These are phyloP conservation scores for Melieria picta DNA, from an alignment of 2,888 invertebrate species.

Conservation along the genomic window DNA sequence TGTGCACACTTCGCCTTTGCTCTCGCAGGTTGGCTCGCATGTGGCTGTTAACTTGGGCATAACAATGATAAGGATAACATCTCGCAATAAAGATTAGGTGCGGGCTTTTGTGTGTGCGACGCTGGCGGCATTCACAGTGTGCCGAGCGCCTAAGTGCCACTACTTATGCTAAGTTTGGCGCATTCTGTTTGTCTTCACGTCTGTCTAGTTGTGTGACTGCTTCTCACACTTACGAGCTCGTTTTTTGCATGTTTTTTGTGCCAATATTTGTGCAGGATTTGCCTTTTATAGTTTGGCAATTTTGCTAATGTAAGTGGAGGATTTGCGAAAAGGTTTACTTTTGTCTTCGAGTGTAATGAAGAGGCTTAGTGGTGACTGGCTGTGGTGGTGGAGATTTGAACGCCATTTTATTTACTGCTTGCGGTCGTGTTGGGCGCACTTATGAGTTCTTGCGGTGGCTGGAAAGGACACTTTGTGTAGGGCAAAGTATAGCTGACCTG, in stretches of 20 bases:
- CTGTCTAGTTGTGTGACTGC: neutral
- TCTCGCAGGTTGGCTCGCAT: too few species aligned
- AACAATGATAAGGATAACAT: neutral
- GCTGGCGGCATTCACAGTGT: neutral
- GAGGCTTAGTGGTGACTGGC: too few species aligned
- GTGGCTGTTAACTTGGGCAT: neutral
- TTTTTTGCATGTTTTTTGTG: neutral
- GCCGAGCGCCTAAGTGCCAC: too few species aligned
- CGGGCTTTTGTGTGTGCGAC: neutral
- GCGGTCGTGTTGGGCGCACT: too few species aligned
- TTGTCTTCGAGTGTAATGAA: too few species aligned
- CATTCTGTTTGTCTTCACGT: neutral
- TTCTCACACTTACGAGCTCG: neutral
- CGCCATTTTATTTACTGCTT: too few species aligned
- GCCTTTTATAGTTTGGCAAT: conserved; percentile 10
- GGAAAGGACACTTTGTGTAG: too few species aligned
- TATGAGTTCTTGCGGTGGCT: too few species aligned
- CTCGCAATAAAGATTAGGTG: neutral
- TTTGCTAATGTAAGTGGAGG: conserved; percentile 6
- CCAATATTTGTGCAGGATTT: conserved; percentile 11
- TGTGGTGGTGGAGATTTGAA: too few species aligned
- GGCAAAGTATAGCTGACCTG: too few species aligned
- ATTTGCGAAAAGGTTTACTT: neutral
- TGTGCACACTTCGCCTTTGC: too few species aligned
- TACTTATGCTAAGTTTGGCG: too few species aligned